phyloP scores from a whole-genome alignment of 2,888 invertebrate species.

The Ecdyonurus torrentis region DNA sequence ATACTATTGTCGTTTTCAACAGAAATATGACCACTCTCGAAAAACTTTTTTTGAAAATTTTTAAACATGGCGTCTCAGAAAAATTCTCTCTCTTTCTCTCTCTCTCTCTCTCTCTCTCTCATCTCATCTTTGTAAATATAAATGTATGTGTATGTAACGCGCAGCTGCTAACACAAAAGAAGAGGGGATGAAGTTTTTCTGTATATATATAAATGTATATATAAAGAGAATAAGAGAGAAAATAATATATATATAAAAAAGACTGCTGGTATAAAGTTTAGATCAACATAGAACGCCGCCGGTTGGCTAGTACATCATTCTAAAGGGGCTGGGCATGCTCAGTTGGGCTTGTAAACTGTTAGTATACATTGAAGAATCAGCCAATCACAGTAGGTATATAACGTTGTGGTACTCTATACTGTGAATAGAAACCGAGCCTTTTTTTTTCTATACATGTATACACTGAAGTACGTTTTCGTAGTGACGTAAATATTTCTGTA shows the following conservation, averaged over 20 bases:
- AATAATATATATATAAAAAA: not conserved
- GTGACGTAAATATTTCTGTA: not conserved
- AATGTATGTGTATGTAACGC: not conserved
- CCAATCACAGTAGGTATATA: slow-evolving; percentile 5
- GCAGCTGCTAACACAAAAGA: not conserved
- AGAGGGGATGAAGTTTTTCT: too few species aligned
- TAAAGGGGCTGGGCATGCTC: slow-evolving; percentile 10
- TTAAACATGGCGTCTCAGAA: too few species aligned
- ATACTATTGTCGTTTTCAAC: too few species aligned
- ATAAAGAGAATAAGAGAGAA: not conserved
- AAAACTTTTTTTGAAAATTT: too few species aligned
- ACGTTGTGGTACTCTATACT: not conserved
- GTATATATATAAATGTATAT: not conserved
- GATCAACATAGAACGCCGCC: slow-evolving; percentile 8
- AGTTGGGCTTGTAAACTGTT: slow-evolving; percentile 8
- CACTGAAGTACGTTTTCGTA: not conserved
- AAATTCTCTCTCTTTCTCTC: too few species aligned
- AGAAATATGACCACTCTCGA: too few species aligned
- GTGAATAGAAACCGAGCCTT: not conserved
- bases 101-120: too few species aligned
- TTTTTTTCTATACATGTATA: too few species aligned
- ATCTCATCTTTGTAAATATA: too few species aligned
- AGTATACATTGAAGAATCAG: slow-evolving; percentile 6
- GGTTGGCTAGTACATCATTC: slow-evolving; percentile 7
- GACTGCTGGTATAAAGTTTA: slow-evolving; percentile 4